Conservation (phyloP, 2,797 vertebrate species). For the Glossophaga mutica region DNA sequence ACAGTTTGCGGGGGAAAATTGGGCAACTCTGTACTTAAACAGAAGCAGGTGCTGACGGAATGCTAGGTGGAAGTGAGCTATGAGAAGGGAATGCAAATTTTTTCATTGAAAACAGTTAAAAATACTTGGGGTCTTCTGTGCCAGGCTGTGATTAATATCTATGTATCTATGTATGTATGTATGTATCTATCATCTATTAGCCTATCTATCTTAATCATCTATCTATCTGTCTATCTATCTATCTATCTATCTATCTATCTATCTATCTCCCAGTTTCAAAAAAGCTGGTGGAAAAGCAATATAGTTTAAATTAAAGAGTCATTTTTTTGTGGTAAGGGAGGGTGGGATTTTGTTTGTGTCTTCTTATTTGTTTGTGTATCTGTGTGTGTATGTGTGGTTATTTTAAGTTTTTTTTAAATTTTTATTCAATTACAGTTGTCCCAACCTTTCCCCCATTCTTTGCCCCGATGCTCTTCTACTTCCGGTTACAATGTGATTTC, state of each 20-base stretch:
- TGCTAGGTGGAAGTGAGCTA: neutral
- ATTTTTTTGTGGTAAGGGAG: neutral
- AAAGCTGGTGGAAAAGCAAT: slow-evolving; percentile 11
- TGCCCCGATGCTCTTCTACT: neutral
- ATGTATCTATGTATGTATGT: neutral
- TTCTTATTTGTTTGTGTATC: neutral
- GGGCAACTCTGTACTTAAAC: slow-evolving; percentile 53
- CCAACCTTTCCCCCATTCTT: too few relatives aligned
- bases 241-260: too few relatives aligned
- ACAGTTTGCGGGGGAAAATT: neutral
- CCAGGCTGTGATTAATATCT: neutral
- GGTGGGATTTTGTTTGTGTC: neutral
- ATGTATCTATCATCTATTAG: neutral
- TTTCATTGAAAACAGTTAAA: slow-evolving; percentile 41
- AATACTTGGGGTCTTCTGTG: slow-evolving; percentile 10
- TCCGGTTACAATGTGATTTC: slow-evolving; percentile 20
- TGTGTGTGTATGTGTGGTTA: neutral
- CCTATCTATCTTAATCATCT: neutral
- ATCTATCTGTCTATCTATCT: neutral
- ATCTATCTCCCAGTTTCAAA: neutral
- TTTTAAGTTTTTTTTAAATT: neutral
- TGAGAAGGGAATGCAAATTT: slow-evolving; percentile 21
- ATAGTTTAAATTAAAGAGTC: slow-evolving; percentile 29
- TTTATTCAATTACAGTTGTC: too few relatives aligned
- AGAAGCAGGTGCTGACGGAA: slow-evolving; percentile 68